Percentiles rank a stretch among this genome's conserved stretches.
phyloP scores from a whole-genome alignment of 2,797 vertebrate species.

The Kryptopterus vitreolus region DNA sequence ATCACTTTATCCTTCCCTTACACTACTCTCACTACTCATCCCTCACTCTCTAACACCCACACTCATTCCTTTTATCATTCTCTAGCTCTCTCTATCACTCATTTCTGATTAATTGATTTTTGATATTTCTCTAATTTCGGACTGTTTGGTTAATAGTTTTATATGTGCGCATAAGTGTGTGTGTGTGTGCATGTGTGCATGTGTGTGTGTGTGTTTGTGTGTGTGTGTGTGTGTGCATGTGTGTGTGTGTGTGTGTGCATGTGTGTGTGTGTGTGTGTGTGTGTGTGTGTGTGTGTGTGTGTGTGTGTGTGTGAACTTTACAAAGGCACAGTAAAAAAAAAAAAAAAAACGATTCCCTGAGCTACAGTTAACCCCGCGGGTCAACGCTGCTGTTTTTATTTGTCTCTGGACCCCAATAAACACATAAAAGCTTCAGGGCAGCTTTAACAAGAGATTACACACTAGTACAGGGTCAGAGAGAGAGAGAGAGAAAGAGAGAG shows the following conservation, averaged over 20 bases:
- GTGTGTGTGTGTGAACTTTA: not conserved
- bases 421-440: slow-evolving; percentile 49
- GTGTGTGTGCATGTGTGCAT: not conserved
- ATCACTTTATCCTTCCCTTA: not conserved
- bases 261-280: not conserved
- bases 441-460: slow-evolving; percentile 48
- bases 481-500: not conserved
- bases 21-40: not conserved
- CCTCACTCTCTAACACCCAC: not conserved
- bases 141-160: not conserved
- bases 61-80: not conserved
- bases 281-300: not conserved
- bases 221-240: not conserved
- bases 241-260: not conserved
- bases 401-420: slow-evolving; percentile 48
- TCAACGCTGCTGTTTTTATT: slow-evolving; percentile 44
- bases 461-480: not conserved
- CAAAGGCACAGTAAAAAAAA: not conserved
- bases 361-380: slow-evolving; percentile 29
- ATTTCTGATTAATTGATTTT: not conserved
- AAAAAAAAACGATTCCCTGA: slow-evolving; percentile 41
- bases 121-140: not conserved
- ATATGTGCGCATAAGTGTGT: not conserved
- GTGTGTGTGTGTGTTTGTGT: not conserved
- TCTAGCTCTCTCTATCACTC: not conserved